Base-by-base conservation (phyloP, 2,888 invertebrate genomes). In the Pyrocoelia pectoralis region DNA sequence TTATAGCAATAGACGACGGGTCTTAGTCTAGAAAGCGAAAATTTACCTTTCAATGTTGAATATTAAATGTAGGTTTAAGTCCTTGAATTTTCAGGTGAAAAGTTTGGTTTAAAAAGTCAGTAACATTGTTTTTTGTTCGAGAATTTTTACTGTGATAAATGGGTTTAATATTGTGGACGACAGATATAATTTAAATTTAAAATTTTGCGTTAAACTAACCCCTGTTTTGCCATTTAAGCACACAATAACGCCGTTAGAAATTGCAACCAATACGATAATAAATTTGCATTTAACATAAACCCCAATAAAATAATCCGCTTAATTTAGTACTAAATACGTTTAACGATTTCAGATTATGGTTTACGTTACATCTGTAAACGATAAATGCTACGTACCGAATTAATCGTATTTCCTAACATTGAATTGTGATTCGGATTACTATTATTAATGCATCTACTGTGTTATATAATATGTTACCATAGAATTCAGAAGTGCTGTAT, bases 311-410 rank as follows among this genome's bases (percentile, higher is more conserved):
- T 68, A 68, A 68, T 68, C 66, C 68, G 67, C 56, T 68, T 67
- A 67, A 69, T 69, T 64, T 61, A 56, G 64, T 51, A 62, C 67
- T 69, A 69, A 66, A 68, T 66, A 66, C 66, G 65, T 66, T 66
- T 53, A 58, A 62, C 67, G 55, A 68, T 65, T 68, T 62, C 56
- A 66, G 66, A 68, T 69, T 68, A 66, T 66, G 69, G 66, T 67
- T 65, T 65, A 65, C 65, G 68, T 65, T 68, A 60, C 61, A 57
- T 56, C 51, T 65, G 65, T 65, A 64, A 60, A 63, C 65, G 63
- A 61, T 65, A 63, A 68, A 68, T 61, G 62, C 52, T 56, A 53
- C 40, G 60, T 58, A 60, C 50, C 54, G 52, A 48, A 63, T 63
- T 65, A 65, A 61, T 65, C 65, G 60, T 43, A 41, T 48, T 38